These are phyloP conservation scores for Carapus acus DNA, from an alignment of 2,797 vertebrate species.

Conservation along the genomic window DNA sequence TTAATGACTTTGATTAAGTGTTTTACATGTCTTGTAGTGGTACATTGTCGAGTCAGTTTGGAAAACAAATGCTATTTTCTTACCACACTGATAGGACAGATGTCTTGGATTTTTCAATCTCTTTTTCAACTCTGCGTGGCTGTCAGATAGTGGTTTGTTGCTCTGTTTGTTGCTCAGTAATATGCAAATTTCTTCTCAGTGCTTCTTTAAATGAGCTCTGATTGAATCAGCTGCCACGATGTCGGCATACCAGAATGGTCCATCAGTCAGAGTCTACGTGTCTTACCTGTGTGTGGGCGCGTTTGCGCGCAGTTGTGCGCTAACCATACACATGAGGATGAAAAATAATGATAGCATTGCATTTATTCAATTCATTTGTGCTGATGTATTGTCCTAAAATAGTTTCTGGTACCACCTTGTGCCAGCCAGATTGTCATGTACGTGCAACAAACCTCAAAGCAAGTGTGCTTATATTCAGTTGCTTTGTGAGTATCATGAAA, in stretches of 20 bases:
- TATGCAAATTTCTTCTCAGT: neutral
- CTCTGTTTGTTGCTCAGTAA: neutral
- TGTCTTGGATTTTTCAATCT: neutral
- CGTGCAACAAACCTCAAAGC: too few relatives aligned
- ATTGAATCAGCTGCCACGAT: slow-evolving; percentile 19
- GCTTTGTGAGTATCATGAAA: too few relatives aligned
- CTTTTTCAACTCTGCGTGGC: neutral
- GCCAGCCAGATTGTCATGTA: too few relatives aligned
- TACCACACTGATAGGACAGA: neutral
- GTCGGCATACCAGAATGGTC: neutral
- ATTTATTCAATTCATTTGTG: slow-evolving; percentile 11
- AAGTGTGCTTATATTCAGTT: too few relatives aligned
- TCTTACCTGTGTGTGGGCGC: neutral
- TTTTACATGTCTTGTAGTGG: neutral
- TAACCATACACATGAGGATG: neutral
- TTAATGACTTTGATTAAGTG: too few relatives aligned
- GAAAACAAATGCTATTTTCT: neutral
- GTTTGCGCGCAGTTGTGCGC: neutral
- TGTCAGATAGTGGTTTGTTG: neutral
- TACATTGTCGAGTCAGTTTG: neutral
- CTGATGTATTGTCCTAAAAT: neutral
- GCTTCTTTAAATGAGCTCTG: slow-evolving; percentile 12
- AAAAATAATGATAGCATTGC: slow-evolving; percentile 5
- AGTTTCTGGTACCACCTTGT: slow-evolving; percentile 6
- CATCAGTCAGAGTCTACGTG: too few relatives aligned